Evolutionary conservation across 1,140 invertebrate species (phyloP).

Genomic region (Bombus superbus): DNA sequence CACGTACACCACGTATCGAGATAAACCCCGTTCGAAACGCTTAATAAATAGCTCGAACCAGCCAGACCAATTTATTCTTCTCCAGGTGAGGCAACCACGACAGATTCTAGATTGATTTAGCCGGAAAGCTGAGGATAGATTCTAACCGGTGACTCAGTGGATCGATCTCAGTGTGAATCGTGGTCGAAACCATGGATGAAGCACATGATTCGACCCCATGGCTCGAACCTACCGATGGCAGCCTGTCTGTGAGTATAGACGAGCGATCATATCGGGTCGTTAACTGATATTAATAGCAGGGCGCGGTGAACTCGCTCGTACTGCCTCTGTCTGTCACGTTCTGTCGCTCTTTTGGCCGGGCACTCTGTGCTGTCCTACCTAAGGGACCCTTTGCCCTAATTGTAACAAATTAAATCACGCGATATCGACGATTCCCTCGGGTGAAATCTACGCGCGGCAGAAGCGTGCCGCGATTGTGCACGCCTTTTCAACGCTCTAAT

Average conservation of each 20-base stretch:
- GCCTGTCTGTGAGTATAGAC: slow-evolving; percentile 65
- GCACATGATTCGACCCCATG: slow-evolving; percentile 40
- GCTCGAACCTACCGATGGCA: slow-evolving; percentile 40
- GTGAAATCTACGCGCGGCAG: slow-evolving; percentile 52
- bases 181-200: slow-evolving; percentile 41
- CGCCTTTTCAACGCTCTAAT: slow-evolving; percentile 51
- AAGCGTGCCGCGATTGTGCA: slow-evolving; percentile 59
- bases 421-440: slow-evolving; percentile 69
- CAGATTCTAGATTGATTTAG: neutral
- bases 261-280: slow-evolving; percentile 80
- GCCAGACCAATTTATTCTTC: neutral
- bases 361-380: slow-evolving; percentile 30
- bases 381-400: slow-evolving; percentile 71
- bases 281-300: slow-evolving; percentile 83
- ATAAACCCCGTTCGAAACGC: neutral
- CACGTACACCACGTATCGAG: neutral
- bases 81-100: neutral
- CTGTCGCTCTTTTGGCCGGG: slow-evolving; percentile 8
- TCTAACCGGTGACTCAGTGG: slow-evolving; percentile 73
- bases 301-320: slow-evolving; percentile 71
- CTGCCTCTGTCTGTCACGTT: slow-evolving; percentile 14
- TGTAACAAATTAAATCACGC: slow-evolving; percentile 80
- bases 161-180: slow-evolving; percentile 71
- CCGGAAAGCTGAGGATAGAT: neutral
- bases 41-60: neutral